Percentiles rank a stretch among this genome's conserved stretches.
These are phyloP conservation scores for Odontesthes bonariensis DNA, from an alignment of 2,113 vertebrate genomes.

Conservation along the genomic window DNA sequence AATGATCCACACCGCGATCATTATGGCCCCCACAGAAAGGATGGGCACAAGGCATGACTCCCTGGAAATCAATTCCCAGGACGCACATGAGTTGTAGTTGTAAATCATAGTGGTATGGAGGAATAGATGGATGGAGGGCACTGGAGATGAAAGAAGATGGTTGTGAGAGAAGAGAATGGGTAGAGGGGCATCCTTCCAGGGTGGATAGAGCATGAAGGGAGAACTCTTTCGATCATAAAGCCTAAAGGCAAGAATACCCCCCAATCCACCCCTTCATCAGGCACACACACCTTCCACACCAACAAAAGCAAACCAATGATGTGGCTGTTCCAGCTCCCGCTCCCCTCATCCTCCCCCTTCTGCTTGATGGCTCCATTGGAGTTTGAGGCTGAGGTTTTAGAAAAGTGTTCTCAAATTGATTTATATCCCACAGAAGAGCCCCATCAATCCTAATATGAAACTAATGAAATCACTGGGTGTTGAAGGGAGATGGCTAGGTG, in stretches of 20 bases:
- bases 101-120: slow-evolving; percentile 74
- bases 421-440: slow-evolving; percentile 70
- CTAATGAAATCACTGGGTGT: slow-evolving; percentile 77
- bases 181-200: slow-evolving; percentile 33
- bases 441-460: slow-evolving; percentile 81
- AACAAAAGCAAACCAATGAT: slow-evolving; percentile 71
- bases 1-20: slow-evolving; percentile 83
- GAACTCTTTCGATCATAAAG: slow-evolving; percentile 76
- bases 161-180: slow-evolving; percentile 41
- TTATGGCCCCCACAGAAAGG: slow-evolving; percentile 81
- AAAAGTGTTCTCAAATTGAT: slow-evolving; percentile 76
- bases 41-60: slow-evolving; percentile 76
- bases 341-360: slow-evolving; percentile 55
- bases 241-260: slow-evolving; percentile 70
- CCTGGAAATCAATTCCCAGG: slow-evolving; percentile 83
- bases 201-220: slow-evolving; percentile 62
- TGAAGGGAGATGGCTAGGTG: slow-evolving; percentile 35
- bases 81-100: slow-evolving; percentile 72
- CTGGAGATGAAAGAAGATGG: slow-evolving; percentile 59
- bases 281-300: slow-evolving; percentile 7
- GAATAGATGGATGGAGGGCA: slow-evolving; percentile 65
- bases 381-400: slow-evolving; percentile 59
- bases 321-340: slow-evolving; percentile 64
- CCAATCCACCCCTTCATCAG: background rate
- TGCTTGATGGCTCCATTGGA: slow-evolving; percentile 68